Conservation (phyloP, 2,797 vertebrate genomes). For the Morelia viridis region DNA sequence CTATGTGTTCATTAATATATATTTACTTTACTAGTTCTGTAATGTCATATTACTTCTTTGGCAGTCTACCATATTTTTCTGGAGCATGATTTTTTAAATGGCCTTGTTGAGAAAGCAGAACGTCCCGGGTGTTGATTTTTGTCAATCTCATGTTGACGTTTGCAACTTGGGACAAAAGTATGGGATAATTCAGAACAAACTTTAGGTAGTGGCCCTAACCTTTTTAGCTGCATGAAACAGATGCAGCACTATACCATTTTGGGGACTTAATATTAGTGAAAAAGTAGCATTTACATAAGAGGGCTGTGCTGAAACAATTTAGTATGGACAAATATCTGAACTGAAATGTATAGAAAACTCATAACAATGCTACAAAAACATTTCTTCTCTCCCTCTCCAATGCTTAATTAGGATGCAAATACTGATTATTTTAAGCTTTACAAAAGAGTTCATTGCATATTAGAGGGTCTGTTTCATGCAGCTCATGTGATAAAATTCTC, state of each 20-base stretch:
- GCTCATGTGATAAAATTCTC: constrained; percentile 84
- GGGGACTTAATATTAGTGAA: constrained; percentile 14
- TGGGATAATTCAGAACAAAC: constrained; percentile 1
- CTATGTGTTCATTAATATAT: not conserved
- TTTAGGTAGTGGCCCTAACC: not conserved
- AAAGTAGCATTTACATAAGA: constrained; percentile 8
- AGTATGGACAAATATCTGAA: constrained; percentile 28
- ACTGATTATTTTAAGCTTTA: constrained; percentile 76
- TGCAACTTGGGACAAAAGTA: constrained; percentile 20
- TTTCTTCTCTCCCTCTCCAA: constrained; percentile 49
- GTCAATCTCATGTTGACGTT: not conserved
- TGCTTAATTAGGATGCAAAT: constrained; percentile 76
- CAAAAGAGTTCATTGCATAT: constrained; percentile 77
- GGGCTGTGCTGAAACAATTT: constrained; percentile 7
- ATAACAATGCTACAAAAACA: constrained; percentile 50
- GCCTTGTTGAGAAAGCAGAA: too few species aligned
- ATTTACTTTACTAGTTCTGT: constrained; percentile 34
- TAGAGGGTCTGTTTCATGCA: constrained; percentile 74
- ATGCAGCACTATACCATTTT: constrained; percentile 27
- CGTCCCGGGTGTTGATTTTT: constrained; percentile 4
- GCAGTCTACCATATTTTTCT: not conserved
- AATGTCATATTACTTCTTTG: constrained; percentile 28
- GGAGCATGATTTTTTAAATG: not conserved
- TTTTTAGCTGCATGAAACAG: constrained; percentile 24
- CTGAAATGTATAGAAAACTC: constrained; percentile 16